phyloP scores from a whole-genome alignment of 1,140 invertebrate genomes.

The Drosophila sechellia region DNA sequence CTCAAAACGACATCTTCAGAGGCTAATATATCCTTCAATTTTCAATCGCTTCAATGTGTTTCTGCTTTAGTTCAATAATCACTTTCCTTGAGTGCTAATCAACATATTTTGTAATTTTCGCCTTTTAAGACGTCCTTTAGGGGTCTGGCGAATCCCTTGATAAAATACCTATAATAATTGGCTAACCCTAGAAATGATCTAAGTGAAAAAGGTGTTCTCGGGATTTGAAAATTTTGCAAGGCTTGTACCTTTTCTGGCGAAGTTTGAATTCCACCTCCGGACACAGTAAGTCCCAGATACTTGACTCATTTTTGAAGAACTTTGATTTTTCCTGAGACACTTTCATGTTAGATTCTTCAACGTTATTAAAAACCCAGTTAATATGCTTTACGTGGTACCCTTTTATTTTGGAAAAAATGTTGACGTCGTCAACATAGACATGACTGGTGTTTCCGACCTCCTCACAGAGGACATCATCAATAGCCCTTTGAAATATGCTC shows the following conservation, averaged over 20 bases:
- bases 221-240: background rate
- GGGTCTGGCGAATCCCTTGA: background rate
- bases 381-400: background rate
- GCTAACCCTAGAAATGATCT: background rate
- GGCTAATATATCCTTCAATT: background rate
- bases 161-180: background rate
- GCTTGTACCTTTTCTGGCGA: background rate
- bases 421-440: constrained; percentile 11
- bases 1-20: background rate
- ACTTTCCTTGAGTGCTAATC: too few relatives aligned
- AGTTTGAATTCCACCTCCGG: background rate
- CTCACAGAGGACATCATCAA: constrained; percentile 6
- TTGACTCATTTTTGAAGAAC: background rate
- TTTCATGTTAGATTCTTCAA: constrained; percentile 4
- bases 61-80: too few relatives aligned
- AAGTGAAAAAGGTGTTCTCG: background rate
- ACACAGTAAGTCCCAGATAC: background rate
- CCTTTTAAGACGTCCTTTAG: too few relatives aligned
- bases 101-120: too few relatives aligned
- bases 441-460: background rate
- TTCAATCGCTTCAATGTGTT: too few relatives aligned
- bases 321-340: constrained; percentile 7
- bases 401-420: constrained; percentile 4
- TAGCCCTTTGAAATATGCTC: constrained; percentile 24
- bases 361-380: background rate